Conservation (phyloP, 2,888 invertebrate genomes). For the Fragum whitleyi region DNA sequence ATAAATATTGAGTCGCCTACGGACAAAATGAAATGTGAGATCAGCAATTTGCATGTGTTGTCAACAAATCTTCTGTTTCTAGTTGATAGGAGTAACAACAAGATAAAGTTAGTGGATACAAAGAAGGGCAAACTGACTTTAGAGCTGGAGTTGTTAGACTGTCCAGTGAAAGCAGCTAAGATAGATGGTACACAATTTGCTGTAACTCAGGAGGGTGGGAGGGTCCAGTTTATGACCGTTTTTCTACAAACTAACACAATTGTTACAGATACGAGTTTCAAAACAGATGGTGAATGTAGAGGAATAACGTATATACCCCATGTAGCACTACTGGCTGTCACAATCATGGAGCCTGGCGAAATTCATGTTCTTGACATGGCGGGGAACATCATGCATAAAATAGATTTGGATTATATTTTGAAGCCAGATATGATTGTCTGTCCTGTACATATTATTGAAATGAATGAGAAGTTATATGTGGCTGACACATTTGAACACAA, state of each 20-base stretch:
- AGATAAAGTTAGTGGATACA: not conserved
- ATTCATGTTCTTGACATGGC: not conserved
- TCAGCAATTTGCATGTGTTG: not conserved
- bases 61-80: not conserved
- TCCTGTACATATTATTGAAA: not conserved
- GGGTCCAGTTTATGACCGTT: not conserved
- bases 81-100: not conserved
- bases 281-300: not conserved
- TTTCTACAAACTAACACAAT: not conserved
- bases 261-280: not conserved
- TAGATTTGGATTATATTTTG: not conserved
- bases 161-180: not conserved
- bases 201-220: not conserved
- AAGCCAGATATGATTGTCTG: not conserved
- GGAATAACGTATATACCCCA: not conserved
- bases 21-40: not conserved
- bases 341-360: not conserved
- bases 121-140: not conserved
- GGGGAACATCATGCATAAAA: not conserved
- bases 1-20: not conserved
- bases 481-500: not conserved
- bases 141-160: not conserved
- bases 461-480: conserved; percentile 1
- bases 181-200: not conserved
- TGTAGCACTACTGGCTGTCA: not conserved